Evolutionary conservation across 1,140 invertebrate species (phyloP).

Genomic region (Camponotus pennsylvanicus): DNA sequence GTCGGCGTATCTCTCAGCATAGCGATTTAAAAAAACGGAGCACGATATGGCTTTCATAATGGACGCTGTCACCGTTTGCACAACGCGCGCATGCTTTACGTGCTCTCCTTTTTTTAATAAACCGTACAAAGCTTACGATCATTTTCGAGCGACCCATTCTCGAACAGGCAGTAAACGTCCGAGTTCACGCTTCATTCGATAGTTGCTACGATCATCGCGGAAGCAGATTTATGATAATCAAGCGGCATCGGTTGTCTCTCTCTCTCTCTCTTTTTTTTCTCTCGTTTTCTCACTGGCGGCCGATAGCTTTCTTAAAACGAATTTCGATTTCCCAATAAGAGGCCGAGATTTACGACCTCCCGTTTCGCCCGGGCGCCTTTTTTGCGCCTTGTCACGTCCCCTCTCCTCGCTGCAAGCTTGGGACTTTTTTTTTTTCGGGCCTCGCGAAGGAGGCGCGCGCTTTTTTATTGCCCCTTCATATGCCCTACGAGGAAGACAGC

Average conservation of each 20-base stretch:
- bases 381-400: constrained; percentile 59
- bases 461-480: constrained; percentile 72
- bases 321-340: constrained; percentile 75
- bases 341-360: constrained; percentile 68
- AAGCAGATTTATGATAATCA: constrained; percentile 75
- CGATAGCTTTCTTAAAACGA: constrained; percentile 63
- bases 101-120: not conserved
- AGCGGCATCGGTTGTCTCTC: constrained; percentile 57
- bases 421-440: constrained; percentile 20
- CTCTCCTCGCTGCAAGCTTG: not conserved
- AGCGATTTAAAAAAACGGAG: constrained; percentile 36
- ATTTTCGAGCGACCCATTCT: constrained; percentile 25
- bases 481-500: constrained; percentile 67
- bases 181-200: constrained; percentile 25
- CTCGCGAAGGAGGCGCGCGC: constrained; percentile 58
- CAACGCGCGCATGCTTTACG: constrained; percentile 1
- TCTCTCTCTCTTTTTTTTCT: not conserved
- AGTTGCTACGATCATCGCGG: constrained; percentile 44
- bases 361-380: constrained; percentile 59
- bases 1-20: not conserved
- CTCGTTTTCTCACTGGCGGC: not conserved
- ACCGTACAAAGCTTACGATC: constrained; percentile 13
- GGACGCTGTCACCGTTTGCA: constrained; percentile 27
- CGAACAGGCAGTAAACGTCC: constrained; percentile 69
- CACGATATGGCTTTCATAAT: constrained; percentile 34